Base-by-base conservation (phyloP, 2,888 invertebrate species). In the Leucophora obtusa region DNA sequence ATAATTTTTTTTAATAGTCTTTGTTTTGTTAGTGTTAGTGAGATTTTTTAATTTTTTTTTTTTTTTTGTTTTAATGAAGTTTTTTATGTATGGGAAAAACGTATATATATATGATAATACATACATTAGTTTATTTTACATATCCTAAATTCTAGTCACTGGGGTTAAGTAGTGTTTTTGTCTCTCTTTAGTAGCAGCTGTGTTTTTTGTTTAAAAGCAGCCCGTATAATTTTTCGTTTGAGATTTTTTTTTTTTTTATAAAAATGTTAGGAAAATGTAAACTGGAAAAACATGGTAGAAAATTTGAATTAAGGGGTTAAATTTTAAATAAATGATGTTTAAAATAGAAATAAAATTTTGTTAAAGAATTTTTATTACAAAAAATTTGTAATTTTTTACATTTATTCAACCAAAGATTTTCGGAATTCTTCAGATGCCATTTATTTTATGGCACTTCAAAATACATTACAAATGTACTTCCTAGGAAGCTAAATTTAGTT, bases 181-280 rank as follows among this genome's bases (percentile, higher is more conserved):
- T 76, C 71, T 82, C 79, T 81, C 82, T 83, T 82, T 82, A 77
- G 80, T 82, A 66, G 74, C 82, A 82, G 82, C 82, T 80, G 80
- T 73, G 65, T n/a, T 58, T 56, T 24, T 28, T 71, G 35, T 68
- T 24, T 68, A 47, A 73, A 77, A 77, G 76, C 81, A 73, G 76
- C 76, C 77, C 73, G 73, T 77, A 81, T 81, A 77, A 76, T 74
- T 71, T 56, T 28, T 10, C 69, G 56, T 70, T 58, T 53, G 71
- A 69, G 53, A 68, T 73, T 76, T 68, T 51, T 60, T 47, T 66
- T 54, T 53, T 56, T 14, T 21, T 6, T 6, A 28, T 28, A 28
- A 28, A 35, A 74, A 70, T 58, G 10, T 10, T 63, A 77, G 77
- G 54, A 77, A 77, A 81, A 73, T 72, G 62, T 68, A 69, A 66